Base-by-base conservation (phyloP, 2,888 invertebrate genomes). In the Masnerella sp. region DNA sequence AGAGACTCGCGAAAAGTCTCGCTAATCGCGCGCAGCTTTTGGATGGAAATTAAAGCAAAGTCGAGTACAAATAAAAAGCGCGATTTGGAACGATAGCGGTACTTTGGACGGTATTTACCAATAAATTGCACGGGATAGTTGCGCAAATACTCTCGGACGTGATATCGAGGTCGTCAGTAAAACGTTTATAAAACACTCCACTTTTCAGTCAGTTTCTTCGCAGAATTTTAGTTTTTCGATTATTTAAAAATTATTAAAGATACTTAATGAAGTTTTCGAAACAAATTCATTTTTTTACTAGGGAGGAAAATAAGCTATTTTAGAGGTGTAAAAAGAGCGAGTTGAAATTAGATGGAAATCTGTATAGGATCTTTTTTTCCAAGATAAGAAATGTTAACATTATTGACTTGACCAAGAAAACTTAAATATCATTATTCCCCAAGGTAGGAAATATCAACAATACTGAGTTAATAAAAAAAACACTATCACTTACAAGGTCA, bases 131-230 rank as follows among this genome's bases (percentile, higher is more conserved):
- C 54, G 22, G 47, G 69, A 74, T 65, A 70, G 69, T 59, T 69
- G 54, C 54, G 74, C 74, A 74, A 74, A 69, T 34, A 74, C 69
- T 69, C 56, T 28, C 2, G 12, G 52, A 59, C 56, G 51, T 28
- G 52, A 58, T 52, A 74, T 73, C 17, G 62, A 65, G 64, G 54
- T 42, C 59, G 54, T 45, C 30, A 47, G 47, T 69, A 59, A 74
- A 74, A 65, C 69, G 74, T 59, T 59, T 64, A 59, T 64, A 64
- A 74, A 74, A 74, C 64, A 69, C 64, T 65, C 49, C 15, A 42
- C 73, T 7, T 59, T 43, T 20, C 38, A 40, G 15, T 40, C 12
- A 32, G 28, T 54, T 45, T 22, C 17, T 49, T 56, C 20, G 25
- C 42, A 32, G 42, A 42, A 47, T 18, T 5, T 5, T 8, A 20